Base-by-base conservation (phyloP, 2,888 invertebrate genomes). In the Alcis repandata region DNA sequence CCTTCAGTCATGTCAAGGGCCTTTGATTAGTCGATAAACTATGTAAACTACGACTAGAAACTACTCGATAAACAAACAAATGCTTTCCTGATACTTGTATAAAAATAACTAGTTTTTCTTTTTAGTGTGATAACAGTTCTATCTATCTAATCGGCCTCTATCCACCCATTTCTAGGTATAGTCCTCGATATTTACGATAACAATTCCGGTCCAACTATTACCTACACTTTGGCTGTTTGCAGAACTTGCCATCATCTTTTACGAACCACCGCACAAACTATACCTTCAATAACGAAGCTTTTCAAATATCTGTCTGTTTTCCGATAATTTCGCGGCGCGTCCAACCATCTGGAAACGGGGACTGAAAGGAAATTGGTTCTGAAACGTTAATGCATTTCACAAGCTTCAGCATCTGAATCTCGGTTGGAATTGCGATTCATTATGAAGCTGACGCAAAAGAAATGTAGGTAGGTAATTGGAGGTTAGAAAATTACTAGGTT, bases 301-400 rank as follows among this genome's bases (percentile, higher is more conserved):
- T 63, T 57, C 64, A 69, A 69, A 72, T 71, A 70, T 64, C 69
- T 65, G 60, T 63, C 58, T 63, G 59, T 69, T 65, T 67, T 49
- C 63, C 48, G 63, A 69, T 63, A 52, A 67, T 63, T 48, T 69
- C 60, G 33, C 61, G 56, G 49, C 60, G 46, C 53, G 48, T 53
- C 46, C 59, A 46, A 22, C 54, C 48, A 36, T 36, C 54, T 64
- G 64, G 59, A 64, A 64, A 41, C 59, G 19, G 54, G 59, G 38
- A 59, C 60, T 52, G 52, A 65, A 60, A 67, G 68, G 70, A 72
- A 68, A 72, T 72, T 67, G 64, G 49, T 64, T 72, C 56, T 67
- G 67, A 65, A 70, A 64, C 60, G 63, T 65, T 65, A 65, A 65
- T 68, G 67, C 52, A 68, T 70, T 65, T 56, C 56, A 49, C 58